phyloP scores from a whole-genome alignment of 2,888 invertebrate genomes.

The Thecocarcelia acutangulata region DNA sequence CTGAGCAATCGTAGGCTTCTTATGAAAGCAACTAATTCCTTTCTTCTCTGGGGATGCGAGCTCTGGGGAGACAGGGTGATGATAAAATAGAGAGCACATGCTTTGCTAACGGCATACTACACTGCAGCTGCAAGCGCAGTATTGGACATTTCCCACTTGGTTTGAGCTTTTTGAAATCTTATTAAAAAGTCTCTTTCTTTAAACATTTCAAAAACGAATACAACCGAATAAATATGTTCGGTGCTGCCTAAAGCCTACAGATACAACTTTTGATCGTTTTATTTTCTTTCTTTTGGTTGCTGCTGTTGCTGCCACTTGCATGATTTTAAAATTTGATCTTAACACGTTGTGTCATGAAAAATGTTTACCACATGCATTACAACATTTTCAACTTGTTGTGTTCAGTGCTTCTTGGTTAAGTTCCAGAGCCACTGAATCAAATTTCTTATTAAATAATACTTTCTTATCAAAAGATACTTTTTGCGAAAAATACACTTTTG shows the following conservation, averaged over 20 bases:
- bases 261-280: neutral
- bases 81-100: no score
- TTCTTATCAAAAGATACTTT: neutral
- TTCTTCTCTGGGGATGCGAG: no score
- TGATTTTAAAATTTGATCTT: constrained; percentile 59
- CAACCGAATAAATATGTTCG: constrained; percentile 31
- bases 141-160: no score
- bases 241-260: constrained; percentile 10
- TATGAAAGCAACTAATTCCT: no score
- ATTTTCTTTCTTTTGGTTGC: neutral
- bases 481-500: neutral
- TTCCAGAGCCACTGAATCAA: constrained; percentile 51
- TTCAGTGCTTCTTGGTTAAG: constrained; percentile 63
- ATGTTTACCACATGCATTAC: constrained; percentile 71
- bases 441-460: constrained; percentile 17
- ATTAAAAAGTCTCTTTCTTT: no score
- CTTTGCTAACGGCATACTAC: no score
- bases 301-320: constrained; percentile 2
- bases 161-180: no score
- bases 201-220: no score
- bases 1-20: no score
- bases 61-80: no score
- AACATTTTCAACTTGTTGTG: constrained; percentile 68
- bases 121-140: no score
- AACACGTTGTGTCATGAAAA: constrained; percentile 66